Base-by-base conservation (phyloP, 2,797 vertebrate genomes). In the Amblyopsis hoosieri region DNA sequence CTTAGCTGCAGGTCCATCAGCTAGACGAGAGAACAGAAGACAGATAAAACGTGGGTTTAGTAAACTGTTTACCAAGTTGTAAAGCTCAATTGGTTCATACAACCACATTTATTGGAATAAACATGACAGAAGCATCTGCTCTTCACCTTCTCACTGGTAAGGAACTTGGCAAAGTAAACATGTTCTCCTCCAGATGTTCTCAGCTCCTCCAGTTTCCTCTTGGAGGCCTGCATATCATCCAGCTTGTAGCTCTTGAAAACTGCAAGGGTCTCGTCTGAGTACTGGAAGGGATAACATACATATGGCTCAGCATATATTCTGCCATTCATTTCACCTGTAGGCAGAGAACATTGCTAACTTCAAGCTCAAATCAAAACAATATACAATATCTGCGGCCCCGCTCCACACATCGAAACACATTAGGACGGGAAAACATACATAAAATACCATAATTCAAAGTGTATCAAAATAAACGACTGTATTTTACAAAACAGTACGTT, bases 171-270 rank as follows among this genome's bases (percentile, higher is more conserved):
- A 74, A 99, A 99, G 85, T 99, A 99, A 0, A 99, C 96, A 2
- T 99, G 96, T 3, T 98, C 97, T 69, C 95, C 95, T 59, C 93
- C 93, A 1, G 92, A 85, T 4, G 94, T 92, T 86, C 97, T 96
- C 14, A 98, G 86, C 79, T 99, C 97, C 78, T 98, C 96, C 75
- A 97, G 79, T 82, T 99, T 99, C 76, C 93, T 97, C 80, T 96
- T 95, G 12, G 96, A 98, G 10, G 95, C 97, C 82, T 99, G 98
- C 80, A 95, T 98, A 86, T 99, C 98, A 0, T 99, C 98, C 87
- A 99, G 82, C 62, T 99, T 99, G 75, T 93, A 99, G 89, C 98
- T 99, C 87, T 97, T 98, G 87, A 99, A 99, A 64, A 99, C 97
- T 1, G 96, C 94, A 79, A 99, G 75, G 23, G 97, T 96, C 88